Percentiles rank a stretch among this genome's conserved stretches.
Conservation (phyloP, 2,113 vertebrate species). For the Motacilla tschutschensis region DNA sequence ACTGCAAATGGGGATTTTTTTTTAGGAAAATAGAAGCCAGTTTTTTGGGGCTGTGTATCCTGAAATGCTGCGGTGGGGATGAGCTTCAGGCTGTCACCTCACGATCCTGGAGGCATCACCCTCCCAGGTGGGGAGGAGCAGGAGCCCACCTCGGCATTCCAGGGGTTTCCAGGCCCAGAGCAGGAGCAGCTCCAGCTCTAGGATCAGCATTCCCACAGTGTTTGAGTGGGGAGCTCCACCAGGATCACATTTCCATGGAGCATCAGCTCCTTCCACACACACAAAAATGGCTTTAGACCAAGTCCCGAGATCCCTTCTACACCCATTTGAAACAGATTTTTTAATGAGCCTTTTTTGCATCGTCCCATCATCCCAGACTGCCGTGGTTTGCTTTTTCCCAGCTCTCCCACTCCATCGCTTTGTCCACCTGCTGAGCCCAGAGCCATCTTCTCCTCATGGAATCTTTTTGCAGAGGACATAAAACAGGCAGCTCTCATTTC, state of each 20-base stretch:
- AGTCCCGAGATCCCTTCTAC: background rate
- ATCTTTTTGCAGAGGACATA: background rate
- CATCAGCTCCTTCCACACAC: background rate
- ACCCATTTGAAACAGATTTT: background rate
- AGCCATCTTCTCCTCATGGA: background rate
- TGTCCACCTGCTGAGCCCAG: background rate
- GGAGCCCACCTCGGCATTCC: rapidly evolving
- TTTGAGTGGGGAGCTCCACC: background rate
- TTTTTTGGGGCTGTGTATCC: background rate
- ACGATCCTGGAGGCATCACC: background rate
- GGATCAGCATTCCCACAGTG: background rate
- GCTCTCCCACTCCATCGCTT: background rate
- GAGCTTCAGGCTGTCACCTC: background rate
- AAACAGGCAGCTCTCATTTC: background rate
- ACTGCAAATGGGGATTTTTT: background rate
- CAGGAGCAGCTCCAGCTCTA: background rate
- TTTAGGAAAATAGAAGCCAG: background rate
- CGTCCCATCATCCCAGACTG: background rate
- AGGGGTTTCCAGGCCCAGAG: background rate
- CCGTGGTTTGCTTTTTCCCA: background rate
- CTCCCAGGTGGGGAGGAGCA: background rate
- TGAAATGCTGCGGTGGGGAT: background rate
- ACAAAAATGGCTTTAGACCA: background rate
- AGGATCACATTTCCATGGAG: background rate
- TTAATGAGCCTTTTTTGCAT: background rate